Base-by-base conservation (phyloP, 2,113 vertebrate genomes). In the Penelope pileata region DNA sequence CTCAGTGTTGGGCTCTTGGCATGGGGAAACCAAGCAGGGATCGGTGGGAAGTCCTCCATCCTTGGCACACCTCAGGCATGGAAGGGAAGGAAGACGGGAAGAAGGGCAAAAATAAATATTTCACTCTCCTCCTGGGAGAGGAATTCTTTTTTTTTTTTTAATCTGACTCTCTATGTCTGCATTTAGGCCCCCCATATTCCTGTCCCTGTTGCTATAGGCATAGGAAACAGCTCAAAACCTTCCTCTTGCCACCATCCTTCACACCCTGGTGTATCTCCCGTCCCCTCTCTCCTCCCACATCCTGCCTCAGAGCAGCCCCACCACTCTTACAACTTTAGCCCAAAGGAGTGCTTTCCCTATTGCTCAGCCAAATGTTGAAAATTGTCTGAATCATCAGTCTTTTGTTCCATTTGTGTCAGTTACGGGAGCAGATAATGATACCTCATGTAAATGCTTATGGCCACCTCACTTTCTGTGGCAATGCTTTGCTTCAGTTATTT, bases 1-100 rank as follows among this genome's bases (percentile, higher is more conserved):
- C 11, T 24, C 14, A 36, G 34, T 23, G 18, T 63, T 60, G 7
- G 8, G 17, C 1, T 0, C 8, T 40, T 12, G 6, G n/a, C 10
- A 21, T 0, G 3, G 79, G 62, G 32, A 47, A 38, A 23, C 17
- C n/a, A 21, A 42, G 19, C 3, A 11, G 51, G 58, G 36, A 12
- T 16, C 5, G 0, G 56, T 19, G 24, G 42, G 30, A 16, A 36
- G 24, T 29, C 38, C 18, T 8, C 64, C 16, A 19, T 34, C 54
- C 62, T 42, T 6, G 1, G 29, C 48, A 36, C 4, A 62, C 21
- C 40, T 54, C 54, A 12, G 16, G 68, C 19, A 27, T 1, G 0
- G 34, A 68, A 60, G n/a, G 38, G 29, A 79, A 22, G 9, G 34
- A 27, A 83, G 29, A 51, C 40, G 75, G 51, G 50, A 66, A 73